Percentiles rank a stretch among this genome's conserved stretches.
Conservation (phyloP, 2,888 invertebrate species). For the Volucella bombylans region DNA sequence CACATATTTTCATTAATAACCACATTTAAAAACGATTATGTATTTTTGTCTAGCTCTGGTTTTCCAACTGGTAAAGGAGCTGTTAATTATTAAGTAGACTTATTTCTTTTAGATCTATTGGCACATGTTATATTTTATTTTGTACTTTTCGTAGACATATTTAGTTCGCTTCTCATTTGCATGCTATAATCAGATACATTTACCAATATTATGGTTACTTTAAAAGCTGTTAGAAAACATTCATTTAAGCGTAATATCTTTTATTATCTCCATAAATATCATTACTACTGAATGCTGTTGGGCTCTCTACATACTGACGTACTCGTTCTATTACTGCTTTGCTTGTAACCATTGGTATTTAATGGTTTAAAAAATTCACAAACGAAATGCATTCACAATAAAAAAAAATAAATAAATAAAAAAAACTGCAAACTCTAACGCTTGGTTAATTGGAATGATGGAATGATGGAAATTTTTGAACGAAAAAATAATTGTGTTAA, state of each 20-base stretch:
- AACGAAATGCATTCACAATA: no score
- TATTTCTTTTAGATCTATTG: no score
- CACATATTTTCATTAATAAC: no score
- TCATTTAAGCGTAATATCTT: constrained; percentile 39
- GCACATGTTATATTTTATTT: no score
- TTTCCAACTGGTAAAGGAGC: no score
- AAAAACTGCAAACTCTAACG: constrained; percentile 28
- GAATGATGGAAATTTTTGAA: neutral
- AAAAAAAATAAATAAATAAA: constrained; percentile 9
- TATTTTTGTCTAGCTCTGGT: no score
- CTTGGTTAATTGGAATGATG: constrained; percentile 52
- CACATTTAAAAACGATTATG: no score
- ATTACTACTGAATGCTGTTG: constrained; percentile 58
- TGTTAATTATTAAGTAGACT: neutral
- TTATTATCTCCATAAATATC: constrained; percentile 36
- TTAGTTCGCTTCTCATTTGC: constrained; percentile 3
- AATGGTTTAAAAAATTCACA: constrained; percentile 29
- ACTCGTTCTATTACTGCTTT: constrained; percentile 55
- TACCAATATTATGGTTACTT: constrained; percentile 3
- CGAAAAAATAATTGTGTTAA: constrained; percentile 29
- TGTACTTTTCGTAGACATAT: no score
- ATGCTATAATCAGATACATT: neutral
- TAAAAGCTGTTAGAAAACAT: constrained; percentile 35
- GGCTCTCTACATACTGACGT: neutral
- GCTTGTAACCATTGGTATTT: constrained; percentile 43